Evolutionary conservation across 2,888 invertebrate genomes (phyloP).

Genomic region (Diarsia dahlii): DNA sequence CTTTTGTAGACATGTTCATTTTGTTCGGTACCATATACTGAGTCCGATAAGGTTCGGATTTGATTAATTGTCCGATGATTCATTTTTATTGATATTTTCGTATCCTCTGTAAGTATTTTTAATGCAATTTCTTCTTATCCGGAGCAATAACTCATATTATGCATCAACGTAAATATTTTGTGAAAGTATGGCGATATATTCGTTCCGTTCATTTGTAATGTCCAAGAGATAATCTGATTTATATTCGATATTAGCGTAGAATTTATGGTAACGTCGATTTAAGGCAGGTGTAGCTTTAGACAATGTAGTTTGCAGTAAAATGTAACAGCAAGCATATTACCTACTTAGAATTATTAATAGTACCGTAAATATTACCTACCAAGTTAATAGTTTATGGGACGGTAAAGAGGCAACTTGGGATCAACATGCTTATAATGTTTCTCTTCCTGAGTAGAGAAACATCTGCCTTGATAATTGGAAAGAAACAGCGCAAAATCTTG

Average conservation of each 20-base stretch:
- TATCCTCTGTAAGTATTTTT: background rate
- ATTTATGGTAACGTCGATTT: conserved; percentile 7
- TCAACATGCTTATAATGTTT: conserved; percentile 2
- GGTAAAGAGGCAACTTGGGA: conserved; percentile 2
- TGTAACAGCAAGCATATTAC: conserved; percentile 31
- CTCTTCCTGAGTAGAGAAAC: background rate
- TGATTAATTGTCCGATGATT: conserved; percentile 34
- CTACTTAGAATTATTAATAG: conserved; percentile 20
- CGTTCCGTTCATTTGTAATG: conserved; percentile 17
- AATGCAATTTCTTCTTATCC: conserved; percentile 15
- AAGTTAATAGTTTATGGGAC: conserved; percentile 17
- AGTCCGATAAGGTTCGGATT: conserved; percentile 20
- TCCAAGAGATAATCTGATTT: conserved; percentile 7
- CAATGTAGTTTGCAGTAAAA: conserved; percentile 35
- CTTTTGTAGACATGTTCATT: conserved; percentile 52
- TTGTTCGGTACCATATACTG: conserved; percentile 15
- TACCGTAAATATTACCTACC: background rate
- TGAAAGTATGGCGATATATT: conserved; percentile 8
- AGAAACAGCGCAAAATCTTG: background rate
- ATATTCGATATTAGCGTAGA: conserved; percentile 23
- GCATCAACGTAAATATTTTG: conserved; percentile 18
- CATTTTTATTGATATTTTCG: conserved; percentile 30
- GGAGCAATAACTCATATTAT: conserved; percentile 25
- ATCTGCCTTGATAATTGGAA: background rate
- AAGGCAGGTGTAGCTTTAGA: conserved; percentile 4